Percentiles rank a stretch among this genome's conserved stretches.
These are phyloP conservation scores for Chrysopilus asiliformis DNA, from an alignment of 2,888 invertebrate genomes.

Conservation along the genomic window DNA sequence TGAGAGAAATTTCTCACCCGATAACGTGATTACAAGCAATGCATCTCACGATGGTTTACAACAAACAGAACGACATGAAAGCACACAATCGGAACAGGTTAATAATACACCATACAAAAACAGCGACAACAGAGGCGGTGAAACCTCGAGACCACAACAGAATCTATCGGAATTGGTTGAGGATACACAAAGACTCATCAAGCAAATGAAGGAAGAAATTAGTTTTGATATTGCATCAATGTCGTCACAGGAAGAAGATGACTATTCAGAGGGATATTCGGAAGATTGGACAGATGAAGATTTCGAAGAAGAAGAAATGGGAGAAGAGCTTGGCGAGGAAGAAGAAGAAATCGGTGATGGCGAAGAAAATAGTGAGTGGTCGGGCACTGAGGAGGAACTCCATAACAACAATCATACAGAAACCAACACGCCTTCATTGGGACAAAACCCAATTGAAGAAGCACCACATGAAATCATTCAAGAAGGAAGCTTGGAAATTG, in stretches of 20 bases:
- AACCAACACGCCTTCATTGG: too few species aligned
- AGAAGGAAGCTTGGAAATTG: too few species aligned
- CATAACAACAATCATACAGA: too few species aligned
- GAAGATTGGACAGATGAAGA: slow-evolving; percentile 36
- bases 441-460: too few species aligned
- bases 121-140: background rate
- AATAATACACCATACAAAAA: background rate
- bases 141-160: slow-evolving; percentile 17
- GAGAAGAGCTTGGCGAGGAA: background rate
- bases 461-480: too few species aligned
- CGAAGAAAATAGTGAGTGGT: too few species aligned
- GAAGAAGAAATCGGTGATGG: background rate
- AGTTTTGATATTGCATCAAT: slow-evolving; percentile 43
- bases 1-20: too few species aligned
- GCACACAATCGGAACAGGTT: too few species aligned
- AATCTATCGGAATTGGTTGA: slow-evolving; percentile 43
- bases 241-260: slow-evolving; percentile 28
- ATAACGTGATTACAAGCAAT: too few species aligned
- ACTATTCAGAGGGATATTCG: slow-evolving; percentile 33
- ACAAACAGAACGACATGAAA: too few species aligned
- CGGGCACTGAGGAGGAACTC: too few species aligned
- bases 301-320: slow-evolving; percentile 15
- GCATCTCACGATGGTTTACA: too few species aligned
- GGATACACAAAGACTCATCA: slow-evolving; percentile 46
- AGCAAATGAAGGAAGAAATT: slow-evolving; percentile 53